Evolutionary conservation across 2,113 vertebrate genomes (phyloP).

Genomic region (Tricholaema leucomelas): DNA sequence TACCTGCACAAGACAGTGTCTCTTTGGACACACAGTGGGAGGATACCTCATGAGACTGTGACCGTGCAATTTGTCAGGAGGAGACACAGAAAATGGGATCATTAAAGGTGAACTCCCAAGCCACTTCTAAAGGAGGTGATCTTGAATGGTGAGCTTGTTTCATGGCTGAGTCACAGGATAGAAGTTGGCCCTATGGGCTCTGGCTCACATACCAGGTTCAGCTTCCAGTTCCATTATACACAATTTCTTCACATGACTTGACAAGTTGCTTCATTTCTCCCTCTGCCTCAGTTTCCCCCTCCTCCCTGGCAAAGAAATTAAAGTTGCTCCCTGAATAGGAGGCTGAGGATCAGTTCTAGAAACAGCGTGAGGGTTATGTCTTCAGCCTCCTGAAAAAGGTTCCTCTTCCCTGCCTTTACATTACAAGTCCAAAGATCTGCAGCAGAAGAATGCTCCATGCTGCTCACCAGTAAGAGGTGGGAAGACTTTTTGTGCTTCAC

Average conservation of each 20-base stretch:
- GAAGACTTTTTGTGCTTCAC: not conserved
- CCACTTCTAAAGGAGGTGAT: not conserved
- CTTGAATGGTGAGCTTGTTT: not conserved
- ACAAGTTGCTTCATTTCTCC: not conserved
- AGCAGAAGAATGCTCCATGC: not conserved
- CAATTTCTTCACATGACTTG: not conserved
- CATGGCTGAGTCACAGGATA: not conserved
- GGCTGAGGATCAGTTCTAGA: not conserved
- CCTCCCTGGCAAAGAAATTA: not conserved
- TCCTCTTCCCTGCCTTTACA: not conserved
- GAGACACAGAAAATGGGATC: not conserved
- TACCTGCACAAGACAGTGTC: not conserved
- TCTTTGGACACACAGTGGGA: not conserved
- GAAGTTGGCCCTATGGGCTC: not conserved
- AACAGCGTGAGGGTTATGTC: fast-evolving
- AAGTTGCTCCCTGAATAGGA: not conserved
- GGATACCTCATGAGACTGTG: not conserved
- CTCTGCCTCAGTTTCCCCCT: not conserved
- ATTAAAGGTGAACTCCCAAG: not conserved
- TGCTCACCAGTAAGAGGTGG: not conserved
- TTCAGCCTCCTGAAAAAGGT: not conserved
- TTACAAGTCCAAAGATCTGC: not conserved
- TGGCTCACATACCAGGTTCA: not conserved
- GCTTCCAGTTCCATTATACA: not conserved
- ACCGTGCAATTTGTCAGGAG: not conserved